Conservation (phyloP, 2,113 vertebrate species). For the Ctenodactylus gundi region DNA sequence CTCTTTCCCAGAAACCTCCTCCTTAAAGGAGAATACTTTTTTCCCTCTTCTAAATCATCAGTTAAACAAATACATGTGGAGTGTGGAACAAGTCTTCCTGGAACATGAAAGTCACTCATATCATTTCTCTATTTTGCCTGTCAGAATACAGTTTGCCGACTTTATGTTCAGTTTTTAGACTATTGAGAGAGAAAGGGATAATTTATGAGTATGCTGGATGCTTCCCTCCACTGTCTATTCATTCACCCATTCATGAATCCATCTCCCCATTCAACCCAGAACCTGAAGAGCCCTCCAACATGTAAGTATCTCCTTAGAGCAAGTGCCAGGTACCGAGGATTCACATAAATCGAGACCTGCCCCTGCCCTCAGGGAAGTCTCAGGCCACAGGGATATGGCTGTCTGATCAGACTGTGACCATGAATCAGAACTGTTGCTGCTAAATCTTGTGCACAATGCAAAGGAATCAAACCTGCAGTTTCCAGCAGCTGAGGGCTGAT, state of each 20-base stretch:
- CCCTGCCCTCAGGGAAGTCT: not conserved
- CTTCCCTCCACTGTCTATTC: not conserved
- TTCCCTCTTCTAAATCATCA: not conserved
- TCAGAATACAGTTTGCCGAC: not conserved
- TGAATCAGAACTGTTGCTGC: not conserved
- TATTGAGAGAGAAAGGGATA: not conserved
- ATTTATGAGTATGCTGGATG: not conserved
- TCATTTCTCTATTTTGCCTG: not conserved
- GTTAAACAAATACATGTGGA: not conserved
- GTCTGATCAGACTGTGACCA: not conserved
- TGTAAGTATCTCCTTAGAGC: not conserved
- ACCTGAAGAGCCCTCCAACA: not conserved
- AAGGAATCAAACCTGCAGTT: not conserved
- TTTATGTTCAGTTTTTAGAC: conserved; percentile 4
- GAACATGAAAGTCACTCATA: not conserved
- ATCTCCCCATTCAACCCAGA: not conserved
- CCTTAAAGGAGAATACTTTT: not conserved
- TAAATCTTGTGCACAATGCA: not conserved
- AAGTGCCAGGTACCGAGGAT: not conserved
- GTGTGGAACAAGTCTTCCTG: not conserved
- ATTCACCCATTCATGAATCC: not conserved
- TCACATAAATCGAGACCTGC: not conserved
- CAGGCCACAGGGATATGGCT: not conserved
- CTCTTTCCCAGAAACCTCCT: not conserved
- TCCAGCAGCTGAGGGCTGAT: not conserved